Base-by-base conservation (phyloP, 2,888 invertebrate genomes). In the Aelia acuminata region DNA sequence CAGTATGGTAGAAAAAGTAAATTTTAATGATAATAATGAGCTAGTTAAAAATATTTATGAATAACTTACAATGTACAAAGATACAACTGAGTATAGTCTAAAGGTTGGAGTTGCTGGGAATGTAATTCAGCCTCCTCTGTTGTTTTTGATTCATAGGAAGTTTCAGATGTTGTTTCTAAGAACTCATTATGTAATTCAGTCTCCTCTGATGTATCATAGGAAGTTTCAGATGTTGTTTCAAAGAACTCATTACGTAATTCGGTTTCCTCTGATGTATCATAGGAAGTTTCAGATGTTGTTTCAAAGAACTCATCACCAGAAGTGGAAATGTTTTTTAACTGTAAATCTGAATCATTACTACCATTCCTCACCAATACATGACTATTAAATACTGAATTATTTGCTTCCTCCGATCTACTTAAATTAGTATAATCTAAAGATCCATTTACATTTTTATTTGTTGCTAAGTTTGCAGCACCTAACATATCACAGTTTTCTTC, bases 401-500 rank as follows among this genome's bases (percentile, higher is more conserved):
- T 80, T 43, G 5, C 80, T 80, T 80, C 80, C 43, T 7, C 5
- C 0, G 63, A 18, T 70, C 31, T 70, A 35, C 63, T 70, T 70
- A 7, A 35, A 70, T 70, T 35, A 18, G 31, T 35, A 35, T 35
- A 35, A 20, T 31, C 7, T 18, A 18, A 1, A 35, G 63, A 70
- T 18, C 35, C 35, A n/a, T 35, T 70, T 15, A 31, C 15, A 31
- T 63, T 63, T 35, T 31, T 35, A 70, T 70, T 70, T 35, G 20
- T 35, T 18, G 31, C 63, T 35, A 70, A 20, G 31, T 35, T 70
- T 18, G 63, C 10, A 26, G 18, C 63, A 5, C 63, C 35, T 43
- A 57, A 31, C 7, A 85, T 35, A 35, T 49, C 80, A n/a, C 90
- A 90, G 7, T 84, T 31, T 0, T 94, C 92, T 93, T 97, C 97